Conservation (phyloP, 1,140 invertebrate genomes). For the Aphaenogaster ashmeadi region DNA sequence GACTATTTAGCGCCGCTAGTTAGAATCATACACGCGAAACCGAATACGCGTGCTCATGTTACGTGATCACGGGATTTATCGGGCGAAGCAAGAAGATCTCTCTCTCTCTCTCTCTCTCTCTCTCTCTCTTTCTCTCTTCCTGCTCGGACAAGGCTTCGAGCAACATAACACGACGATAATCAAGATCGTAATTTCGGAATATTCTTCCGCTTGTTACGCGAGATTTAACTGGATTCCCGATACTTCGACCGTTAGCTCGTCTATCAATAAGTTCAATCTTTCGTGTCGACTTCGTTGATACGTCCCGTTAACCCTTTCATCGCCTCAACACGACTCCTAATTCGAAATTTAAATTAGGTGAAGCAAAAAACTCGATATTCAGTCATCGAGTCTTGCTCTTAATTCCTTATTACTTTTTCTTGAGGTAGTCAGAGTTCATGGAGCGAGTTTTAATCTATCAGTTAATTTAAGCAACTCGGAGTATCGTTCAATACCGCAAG, state of each 20-base stretch:
- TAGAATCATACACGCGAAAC: constrained; percentile 78
- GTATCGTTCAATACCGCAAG: neutral
- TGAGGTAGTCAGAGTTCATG: neutral
- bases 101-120: neutral
- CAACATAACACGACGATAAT: constrained; percentile 75
- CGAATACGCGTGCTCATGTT: constrained; percentile 78
- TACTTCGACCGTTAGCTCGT: constrained; percentile 27
- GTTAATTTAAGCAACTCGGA: constrained; percentile 2
- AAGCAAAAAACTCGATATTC: constrained; percentile 6
- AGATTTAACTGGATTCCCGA: constrained; percentile 71
- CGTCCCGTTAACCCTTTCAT: constrained; percentile 1
- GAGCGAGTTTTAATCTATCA: neutral
- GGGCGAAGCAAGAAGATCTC: constrained; percentile 45
- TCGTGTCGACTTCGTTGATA: constrained; percentile 6
- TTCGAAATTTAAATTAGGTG: constrained; percentile 34
- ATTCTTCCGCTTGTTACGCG: constrained; percentile 64
- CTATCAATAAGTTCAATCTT: constrained; percentile 58
- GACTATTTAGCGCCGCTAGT: constrained; percentile 72
- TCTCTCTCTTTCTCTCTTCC: neutral
- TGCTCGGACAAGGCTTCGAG: constrained; percentile 67
- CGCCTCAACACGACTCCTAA: constrained; percentile 8
- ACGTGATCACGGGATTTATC: constrained; percentile 79
- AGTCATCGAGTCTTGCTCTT: neutral
- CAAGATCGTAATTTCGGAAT: constrained; percentile 72
- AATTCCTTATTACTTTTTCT: neutral